Conservation (phyloP, 1,140 invertebrate genomes). For the Drosophila miranda region DNA sequence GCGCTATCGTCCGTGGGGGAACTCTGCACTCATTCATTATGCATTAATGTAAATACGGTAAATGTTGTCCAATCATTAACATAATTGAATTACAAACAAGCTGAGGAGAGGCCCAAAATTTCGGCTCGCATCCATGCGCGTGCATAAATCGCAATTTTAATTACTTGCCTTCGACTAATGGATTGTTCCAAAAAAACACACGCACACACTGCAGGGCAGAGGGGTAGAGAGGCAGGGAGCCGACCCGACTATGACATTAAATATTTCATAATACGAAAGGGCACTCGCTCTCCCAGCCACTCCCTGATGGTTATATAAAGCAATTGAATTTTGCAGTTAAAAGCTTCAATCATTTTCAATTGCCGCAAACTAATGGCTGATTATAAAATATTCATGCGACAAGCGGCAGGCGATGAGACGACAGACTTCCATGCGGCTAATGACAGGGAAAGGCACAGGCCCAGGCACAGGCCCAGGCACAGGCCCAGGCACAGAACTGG, state of each 20-base stretch:
- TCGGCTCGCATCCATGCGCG: conserved; percentile 44
- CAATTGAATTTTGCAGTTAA: conserved; percentile 80
- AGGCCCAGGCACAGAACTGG: conserved; percentile 1
- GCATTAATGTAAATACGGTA: conserved; percentile 82
- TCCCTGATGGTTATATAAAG: conserved; percentile 41
- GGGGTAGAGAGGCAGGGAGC: conserved; percentile 6
- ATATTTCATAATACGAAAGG: conserved; percentile 61
- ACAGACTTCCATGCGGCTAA: conserved; percentile 43
- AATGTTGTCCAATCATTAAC: conserved; percentile 83
- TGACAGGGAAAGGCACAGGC: conserved; percentile 32
- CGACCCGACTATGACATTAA: conserved; percentile 47
- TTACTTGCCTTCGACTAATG: conserved; percentile 74
- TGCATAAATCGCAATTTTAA: conserved; percentile 80
- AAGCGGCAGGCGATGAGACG: conserved; percentile 47
- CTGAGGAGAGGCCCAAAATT: conserved; percentile 39
- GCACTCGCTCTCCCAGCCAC: background rate
- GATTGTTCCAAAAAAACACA: conserved; percentile 55
- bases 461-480: background rate
- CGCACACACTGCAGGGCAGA: conserved; percentile 4
- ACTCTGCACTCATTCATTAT: conserved; percentile 75
- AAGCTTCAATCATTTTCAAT: conserved; percentile 81
- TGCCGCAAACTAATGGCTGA: conserved; percentile 78
- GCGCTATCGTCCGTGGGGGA: too few relatives aligned
- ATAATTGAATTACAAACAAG: conserved; percentile 82
- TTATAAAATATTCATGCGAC: conserved; percentile 81